Evolutionary conservation across 2,888 invertebrate genomes (phyloP).

Genomic region (Melanchra persicariae): DNA sequence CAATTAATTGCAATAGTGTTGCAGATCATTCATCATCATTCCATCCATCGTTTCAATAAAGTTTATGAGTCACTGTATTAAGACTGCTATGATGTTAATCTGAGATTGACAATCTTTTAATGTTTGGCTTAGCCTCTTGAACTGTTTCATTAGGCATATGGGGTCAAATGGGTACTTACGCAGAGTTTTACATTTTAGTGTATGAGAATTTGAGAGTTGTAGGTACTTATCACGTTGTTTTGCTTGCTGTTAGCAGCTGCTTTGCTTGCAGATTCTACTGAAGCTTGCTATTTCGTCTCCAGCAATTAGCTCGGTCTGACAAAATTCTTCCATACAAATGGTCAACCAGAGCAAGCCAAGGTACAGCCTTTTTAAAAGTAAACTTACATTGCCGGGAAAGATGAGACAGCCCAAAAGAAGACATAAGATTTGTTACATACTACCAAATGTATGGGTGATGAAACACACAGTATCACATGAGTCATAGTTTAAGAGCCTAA

Average conservation of each 20-base stretch:
- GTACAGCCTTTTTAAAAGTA: too few species aligned
- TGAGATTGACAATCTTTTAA: conserved; percentile 9
- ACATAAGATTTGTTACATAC: background rate
- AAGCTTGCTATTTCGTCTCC: background rate
- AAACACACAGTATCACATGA: background rate
- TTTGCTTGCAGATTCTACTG: too few species aligned
- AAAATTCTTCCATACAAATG: background rate
- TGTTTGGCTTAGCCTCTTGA: background rate
- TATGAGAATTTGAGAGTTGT: too few species aligned
- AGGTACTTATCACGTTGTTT: too few species aligned
- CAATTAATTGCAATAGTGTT: conserved; percentile 29
- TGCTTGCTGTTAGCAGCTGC: too few species aligned
- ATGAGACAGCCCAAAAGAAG: background rate
- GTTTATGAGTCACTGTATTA: conserved; percentile 20
- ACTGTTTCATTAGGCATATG: background rate
- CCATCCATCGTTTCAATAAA: conserved; percentile 12
- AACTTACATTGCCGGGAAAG: background rate
- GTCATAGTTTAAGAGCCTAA: background rate
- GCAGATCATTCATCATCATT: conserved; percentile 46
- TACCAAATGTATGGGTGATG: background rate
- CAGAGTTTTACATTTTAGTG: background rate
- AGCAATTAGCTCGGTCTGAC: background rate
- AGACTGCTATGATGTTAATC: conserved; percentile 18
- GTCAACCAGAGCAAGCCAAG: too few species aligned
- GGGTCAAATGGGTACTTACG: background rate